Base-by-base conservation (phyloP, 2,113 vertebrate genomes). In the Leptodactylus fuscus region DNA sequence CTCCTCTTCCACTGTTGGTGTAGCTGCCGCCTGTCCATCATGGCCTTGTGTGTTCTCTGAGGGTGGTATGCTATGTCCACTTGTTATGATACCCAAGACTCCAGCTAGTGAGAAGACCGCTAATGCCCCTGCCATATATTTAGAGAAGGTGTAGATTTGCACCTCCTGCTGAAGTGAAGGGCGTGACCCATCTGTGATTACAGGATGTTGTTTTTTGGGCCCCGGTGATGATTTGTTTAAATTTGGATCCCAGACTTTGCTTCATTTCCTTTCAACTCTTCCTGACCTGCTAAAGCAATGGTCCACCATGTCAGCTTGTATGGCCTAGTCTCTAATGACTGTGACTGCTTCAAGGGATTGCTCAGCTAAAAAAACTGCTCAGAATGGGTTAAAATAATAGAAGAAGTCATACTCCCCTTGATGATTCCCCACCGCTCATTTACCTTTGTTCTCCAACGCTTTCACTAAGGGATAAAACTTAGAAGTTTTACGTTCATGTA, bases 201-300 rank as follows among this genome's bases (percentile, higher is more conserved):
- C 65, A 69, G 65, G 65, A 69, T 69, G 65, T 69, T 38, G 32
- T 18, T 69, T n/a, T 69, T 69, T 69, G 32, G 32, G 65, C 18
- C 34, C 36, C 29, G 2, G 34, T 22, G 65, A 22, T 38, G 32
- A 34, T 69, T 69, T 69, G 65, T 22, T 36, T 69, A 38, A 38
- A 69, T 69, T 69, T 69, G 34, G 65, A 67, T 67, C 65, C 32
- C 38, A 69, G 65, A 36, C 32, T 36, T 38, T 38, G 16, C 34
- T 69, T 38, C 36, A 69, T 69, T 69, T 69, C 65, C 65, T 69
- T 22, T 69, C 18, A 22, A 69, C 65, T 69, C 34, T 69, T 69
- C 65, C 32, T 69, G 65, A 69, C 32, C 34, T 38, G 65, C 7
- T 22, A n/a, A 9, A 38, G 34, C 7, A 38, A 5, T 22, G 34